Conservation (phyloP, 2,113 vertebrate genomes). For the Sturnus vulgaris region DNA sequence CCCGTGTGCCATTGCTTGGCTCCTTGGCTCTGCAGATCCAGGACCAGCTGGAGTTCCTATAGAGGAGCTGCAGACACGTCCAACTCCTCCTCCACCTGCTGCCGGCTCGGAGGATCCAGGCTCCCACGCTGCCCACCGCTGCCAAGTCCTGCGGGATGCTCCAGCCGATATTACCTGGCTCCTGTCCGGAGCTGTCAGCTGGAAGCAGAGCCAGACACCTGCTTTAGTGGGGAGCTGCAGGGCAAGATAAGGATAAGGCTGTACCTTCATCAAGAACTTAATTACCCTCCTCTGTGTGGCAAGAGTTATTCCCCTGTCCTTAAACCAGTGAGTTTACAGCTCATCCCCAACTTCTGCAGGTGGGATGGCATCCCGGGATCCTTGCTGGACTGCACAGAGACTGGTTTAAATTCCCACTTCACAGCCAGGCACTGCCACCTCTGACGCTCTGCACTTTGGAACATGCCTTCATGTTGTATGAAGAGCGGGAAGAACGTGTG, state of each 20-base stretch:
- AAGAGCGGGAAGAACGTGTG: accelerated
- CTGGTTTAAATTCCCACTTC: neutral
- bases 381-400: neutral
- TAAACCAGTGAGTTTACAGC: neutral
- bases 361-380: accelerated
- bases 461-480: neutral
- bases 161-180: neutral
- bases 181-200: neutral
- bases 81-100: neutral
- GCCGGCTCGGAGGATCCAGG: neutral
- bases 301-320: neutral
- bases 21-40: neutral
- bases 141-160: neutral
- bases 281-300: accelerated
- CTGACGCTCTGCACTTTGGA: neutral
- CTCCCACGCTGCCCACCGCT: neutral
- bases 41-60: neutral
- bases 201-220: neutral
- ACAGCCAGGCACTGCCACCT: neutral
- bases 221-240: neutral
- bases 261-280: neutral
- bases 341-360: neutral
- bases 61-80: neutral
- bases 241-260: neutral
- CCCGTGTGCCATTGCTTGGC: neutral